Conservation (phyloP, 1,140 invertebrate genomes). For the Orussus abietinus region DNA sequence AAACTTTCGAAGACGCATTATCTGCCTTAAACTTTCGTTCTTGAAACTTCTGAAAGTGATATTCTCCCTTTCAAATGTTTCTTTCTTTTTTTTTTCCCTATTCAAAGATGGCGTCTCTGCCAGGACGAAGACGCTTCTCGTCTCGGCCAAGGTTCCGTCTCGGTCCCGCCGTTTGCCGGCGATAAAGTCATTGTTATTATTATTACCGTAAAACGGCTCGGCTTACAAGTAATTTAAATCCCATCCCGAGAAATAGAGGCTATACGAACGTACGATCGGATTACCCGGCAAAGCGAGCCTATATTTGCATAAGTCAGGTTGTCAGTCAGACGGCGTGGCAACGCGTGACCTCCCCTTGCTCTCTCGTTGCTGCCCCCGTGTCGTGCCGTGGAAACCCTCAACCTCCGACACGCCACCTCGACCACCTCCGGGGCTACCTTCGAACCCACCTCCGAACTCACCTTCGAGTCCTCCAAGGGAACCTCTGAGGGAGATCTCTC, state of each 20-base stretch:
- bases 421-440: too few species aligned
- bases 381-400: too few species aligned
- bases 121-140: too few species aligned
- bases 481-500: slow-evolving; percentile 6
- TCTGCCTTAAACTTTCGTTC: too few species aligned
- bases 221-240: slow-evolving; percentile 49
- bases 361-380: slow-evolving; percentile 33
- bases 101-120: too few species aligned
- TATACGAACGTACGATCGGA: slow-evolving; percentile 41
- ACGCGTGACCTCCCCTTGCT: slow-evolving; percentile 45
- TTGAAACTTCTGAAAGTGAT: too few species aligned
- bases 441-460: neutral
- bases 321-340: slow-evolving; percentile 52
- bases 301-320: slow-evolving; percentile 55
- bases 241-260: slow-evolving; percentile 40
- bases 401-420: too few species aligned
- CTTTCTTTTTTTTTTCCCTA: too few species aligned
- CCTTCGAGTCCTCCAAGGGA: neutral
- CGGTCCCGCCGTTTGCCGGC: too few species aligned
- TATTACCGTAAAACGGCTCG: slow-evolving; percentile 39
- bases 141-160: too few species aligned
- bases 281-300: slow-evolving; percentile 41
- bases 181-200: slow-evolving; percentile 44
- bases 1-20: too few species aligned
- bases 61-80: too few species aligned